Conservation (phyloP, 2,113 vertebrate genomes). For the Melanostigma gelatinosum region DNA sequence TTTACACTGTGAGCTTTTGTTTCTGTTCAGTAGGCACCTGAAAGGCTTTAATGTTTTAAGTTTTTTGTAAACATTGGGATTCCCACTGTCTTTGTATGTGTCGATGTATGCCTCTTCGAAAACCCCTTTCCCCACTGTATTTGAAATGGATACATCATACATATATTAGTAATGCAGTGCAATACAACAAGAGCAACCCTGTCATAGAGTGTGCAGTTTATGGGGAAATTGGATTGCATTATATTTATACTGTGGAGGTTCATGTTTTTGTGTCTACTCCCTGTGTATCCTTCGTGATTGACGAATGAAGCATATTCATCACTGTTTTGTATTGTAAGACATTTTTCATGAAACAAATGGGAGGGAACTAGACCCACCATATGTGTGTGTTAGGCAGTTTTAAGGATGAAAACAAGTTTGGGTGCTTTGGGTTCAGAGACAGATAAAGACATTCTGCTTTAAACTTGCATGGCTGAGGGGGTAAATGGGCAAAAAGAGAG, state of each 20-base stretch:
- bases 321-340: background rate
- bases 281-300: background rate
- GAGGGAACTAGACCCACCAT: background rate
- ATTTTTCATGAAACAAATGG: background rate
- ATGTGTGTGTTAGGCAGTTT: slow-evolving; percentile 18
- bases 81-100: background rate
- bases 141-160: background rate
- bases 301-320: background rate
- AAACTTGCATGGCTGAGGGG: slow-evolving; percentile 37
- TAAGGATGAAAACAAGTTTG: slow-evolving; percentile 24
- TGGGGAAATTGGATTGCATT: background rate
- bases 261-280: background rate
- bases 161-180: background rate
- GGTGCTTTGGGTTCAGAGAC: slow-evolving; percentile 2
- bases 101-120: background rate
- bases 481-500: slow-evolving; percentile 50
- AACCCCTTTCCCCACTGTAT: background rate
- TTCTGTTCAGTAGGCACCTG: background rate
- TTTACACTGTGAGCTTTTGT: background rate
- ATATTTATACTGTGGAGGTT: background rate
- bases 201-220: background rate
- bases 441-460: slow-evolving; percentile 48
- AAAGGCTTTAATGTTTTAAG: background rate
- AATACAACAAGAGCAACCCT: background rate
- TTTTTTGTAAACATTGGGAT: background rate